phyloP scores from a whole-genome alignment of 2,797 vertebrate genomes.

The Thunnus albacares region DNA sequence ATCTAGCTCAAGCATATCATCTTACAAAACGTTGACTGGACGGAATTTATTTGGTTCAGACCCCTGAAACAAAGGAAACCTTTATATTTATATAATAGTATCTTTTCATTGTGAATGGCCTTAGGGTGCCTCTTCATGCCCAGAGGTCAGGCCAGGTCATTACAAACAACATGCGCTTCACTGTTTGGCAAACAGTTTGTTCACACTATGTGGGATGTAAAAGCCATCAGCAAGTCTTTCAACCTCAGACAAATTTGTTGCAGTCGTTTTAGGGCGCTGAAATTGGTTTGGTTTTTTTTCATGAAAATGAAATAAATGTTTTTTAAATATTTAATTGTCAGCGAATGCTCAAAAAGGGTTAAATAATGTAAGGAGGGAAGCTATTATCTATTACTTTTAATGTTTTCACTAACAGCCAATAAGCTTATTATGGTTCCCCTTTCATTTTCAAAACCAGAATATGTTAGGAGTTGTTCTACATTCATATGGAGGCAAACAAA shows the following conservation, averaged over 20 bases:
- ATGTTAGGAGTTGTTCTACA: background rate
- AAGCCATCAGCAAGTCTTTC: background rate
- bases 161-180: background rate
- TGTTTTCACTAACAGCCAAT: too few relatives aligned
- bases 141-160: slow-evolving; percentile 2
- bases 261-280: background rate
- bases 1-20: background rate
- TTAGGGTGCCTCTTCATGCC: background rate
- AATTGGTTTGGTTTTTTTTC: background rate
- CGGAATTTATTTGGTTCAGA: slow-evolving; percentile 15
- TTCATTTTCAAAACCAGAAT: background rate
- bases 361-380: background rate
- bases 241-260: background rate
- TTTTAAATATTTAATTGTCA: background rate
- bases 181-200: background rate
- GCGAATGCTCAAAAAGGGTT: background rate
- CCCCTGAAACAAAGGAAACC: slow-evolving; percentile 28
- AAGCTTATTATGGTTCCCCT: too few relatives aligned
- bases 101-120: background rate
- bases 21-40: background rate
- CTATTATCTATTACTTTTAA: too few relatives aligned
- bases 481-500: background rate
- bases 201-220: background rate
- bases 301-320: background rate
- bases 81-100: slow-evolving; percentile 1